These are phyloP conservation scores for Otolemur crassicaudatus DNA, from an alignment of 2,797 vertebrate species.

Conservation along the genomic window DNA sequence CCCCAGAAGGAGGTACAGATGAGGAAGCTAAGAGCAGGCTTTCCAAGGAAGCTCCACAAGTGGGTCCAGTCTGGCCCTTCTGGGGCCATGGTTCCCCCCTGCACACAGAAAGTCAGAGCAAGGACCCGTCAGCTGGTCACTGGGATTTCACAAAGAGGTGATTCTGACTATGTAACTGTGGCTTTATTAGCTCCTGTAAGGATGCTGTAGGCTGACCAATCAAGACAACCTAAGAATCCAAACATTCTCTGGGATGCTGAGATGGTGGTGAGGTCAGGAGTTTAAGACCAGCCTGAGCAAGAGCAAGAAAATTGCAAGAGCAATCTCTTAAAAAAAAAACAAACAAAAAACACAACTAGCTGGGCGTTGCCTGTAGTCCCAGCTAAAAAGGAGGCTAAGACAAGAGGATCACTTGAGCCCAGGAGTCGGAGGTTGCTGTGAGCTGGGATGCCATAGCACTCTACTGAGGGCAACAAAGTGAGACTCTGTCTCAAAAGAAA, in stretches of 20 bases:
- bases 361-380: too few relatives aligned
- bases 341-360: too few relatives aligned
- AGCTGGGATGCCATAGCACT: too few relatives aligned
- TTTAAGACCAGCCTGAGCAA: too few relatives aligned
- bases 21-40: background rate
- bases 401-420: too few relatives aligned
- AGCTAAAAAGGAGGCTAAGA: too few relatives aligned
- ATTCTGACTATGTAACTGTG: background rate
- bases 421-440: too few relatives aligned
- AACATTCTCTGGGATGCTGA: background rate
- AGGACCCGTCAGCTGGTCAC: background rate
- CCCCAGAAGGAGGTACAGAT: background rate
- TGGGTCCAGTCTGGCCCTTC: background rate
- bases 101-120: background rate
- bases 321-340: too few relatives aligned
- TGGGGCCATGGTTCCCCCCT: background rate
- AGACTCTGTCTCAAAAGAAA: too few relatives aligned
- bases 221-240: conserved; percentile 6
- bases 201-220: background rate
- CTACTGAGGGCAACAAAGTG: too few relatives aligned
- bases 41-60: background rate
- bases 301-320: too few relatives aligned
- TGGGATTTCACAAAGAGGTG: background rate
- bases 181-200: background rate
- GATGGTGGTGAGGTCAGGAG: too few relatives aligned